Conservation (phyloP, 2,888 invertebrate genomes). For the Apamea crenata region DNA sequence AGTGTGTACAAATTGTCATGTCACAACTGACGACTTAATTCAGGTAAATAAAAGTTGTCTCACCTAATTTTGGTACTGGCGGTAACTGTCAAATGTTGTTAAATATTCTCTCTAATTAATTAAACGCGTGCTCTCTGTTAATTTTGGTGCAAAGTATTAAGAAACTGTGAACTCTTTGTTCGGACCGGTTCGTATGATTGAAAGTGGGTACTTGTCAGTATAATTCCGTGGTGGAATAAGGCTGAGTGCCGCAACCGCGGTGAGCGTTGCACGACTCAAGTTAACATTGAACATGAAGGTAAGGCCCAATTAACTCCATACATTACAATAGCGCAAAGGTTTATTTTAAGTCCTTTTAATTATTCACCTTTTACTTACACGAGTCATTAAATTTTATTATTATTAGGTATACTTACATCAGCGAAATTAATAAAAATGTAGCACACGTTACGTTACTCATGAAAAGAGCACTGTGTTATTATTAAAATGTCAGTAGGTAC, state of each 20-base stretch:
- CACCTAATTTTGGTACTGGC: constrained; percentile 18
- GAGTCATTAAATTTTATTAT: constrained; percentile 59
- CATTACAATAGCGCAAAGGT: constrained; percentile 74
- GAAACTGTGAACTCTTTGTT: constrained; percentile 81
- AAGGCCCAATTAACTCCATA: constrained; percentile 82
- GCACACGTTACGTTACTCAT: constrained; percentile 22
- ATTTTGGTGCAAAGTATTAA: constrained; percentile 66
- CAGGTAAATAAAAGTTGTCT: constrained; percentile 43
- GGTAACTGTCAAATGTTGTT: constrained; percentile 30
- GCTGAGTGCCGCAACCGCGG: constrained; percentile 72
- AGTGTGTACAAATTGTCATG: constrained; percentile 38
- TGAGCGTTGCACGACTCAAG: constrained; percentile 76
- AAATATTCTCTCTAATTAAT: constrained; percentile 63
- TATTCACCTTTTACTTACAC: constrained; percentile 67
- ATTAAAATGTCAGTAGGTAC: constrained; percentile 25
- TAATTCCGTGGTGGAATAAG: constrained; percentile 73
- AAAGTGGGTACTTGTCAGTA: constrained; percentile 85
- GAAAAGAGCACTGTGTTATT: constrained; percentile 30
- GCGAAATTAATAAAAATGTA: constrained; percentile 34
- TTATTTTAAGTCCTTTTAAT: constrained; percentile 65
- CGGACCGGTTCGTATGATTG: constrained; percentile 81
- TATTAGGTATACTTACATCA: constrained; percentile 39
- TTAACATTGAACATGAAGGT: constrained; percentile 87
- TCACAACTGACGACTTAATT: constrained; percentile 31
- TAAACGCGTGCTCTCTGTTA: constrained; percentile 63